Base-by-base conservation (phyloP, 2,113 vertebrate species). In the Sterrhoptilus dennistouni region DNA sequence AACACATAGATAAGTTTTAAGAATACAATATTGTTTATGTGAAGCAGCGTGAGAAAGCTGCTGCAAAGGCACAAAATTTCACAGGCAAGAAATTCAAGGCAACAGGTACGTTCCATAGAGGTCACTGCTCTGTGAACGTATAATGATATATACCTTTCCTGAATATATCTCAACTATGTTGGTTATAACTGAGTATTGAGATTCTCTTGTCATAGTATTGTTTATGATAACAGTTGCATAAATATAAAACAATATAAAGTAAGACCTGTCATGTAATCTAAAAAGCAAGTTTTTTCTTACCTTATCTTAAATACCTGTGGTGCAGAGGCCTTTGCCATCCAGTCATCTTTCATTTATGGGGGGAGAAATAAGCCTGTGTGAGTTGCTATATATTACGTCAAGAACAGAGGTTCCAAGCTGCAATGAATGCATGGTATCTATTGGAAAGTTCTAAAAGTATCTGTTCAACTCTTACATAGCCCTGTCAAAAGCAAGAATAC, bases 391-490 rank as follows among this genome's bases (percentile, higher is more conserved):
- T 22, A 12, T 19, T n/a, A 38, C 8, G 44, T 44, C 31, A 59
- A 69, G 14, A 29, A 70, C 25, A 50, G 36, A 74, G 36, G 65
- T 80, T 49, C 69, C 31, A 89, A 70, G 35, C 5, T 45, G 20
- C 40, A 53, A 24, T 31, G n/a, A 66, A 70, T 0, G 0, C 5
- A 6, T 8, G 28, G 8, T 16, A 29, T 45, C 28, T 78, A 13
- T 50, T 21, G 61, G 60, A 74, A 79, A 15, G 10, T 53, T 82
- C 16, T 71, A 63, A 65, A 88, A 40, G 35, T n/a, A 7, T 23
- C 8, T 45, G 6, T 65, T 61, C 40, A 49, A 23, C 16, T 53
- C 11, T 22, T 69, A 25, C 6, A 28, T 0, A 5, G 4, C 5
- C 17, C 14, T 54, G 10, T 45, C 14, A 54, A 76, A 68, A 79